These are phyloP conservation scores for Calliscelio sp. DNA, from an alignment of 2,888 invertebrate genomes.

Conservation along the genomic window DNA sequence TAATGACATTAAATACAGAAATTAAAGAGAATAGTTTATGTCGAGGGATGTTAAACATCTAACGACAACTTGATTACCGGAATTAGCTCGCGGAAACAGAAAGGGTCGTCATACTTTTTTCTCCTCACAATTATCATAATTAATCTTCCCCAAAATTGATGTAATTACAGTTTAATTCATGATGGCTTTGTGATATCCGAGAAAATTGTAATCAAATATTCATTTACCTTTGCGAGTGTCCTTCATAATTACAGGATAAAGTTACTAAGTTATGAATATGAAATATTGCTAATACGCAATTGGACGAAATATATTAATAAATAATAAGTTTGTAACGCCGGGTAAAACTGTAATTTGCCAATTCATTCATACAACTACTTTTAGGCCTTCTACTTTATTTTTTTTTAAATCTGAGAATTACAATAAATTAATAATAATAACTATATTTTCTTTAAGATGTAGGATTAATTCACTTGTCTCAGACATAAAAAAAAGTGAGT, in stretches of 20 bases:
- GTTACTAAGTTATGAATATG: conserved; percentile 37
- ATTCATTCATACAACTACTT: too few species aligned
- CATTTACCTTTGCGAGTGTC: conserved; percentile 27
- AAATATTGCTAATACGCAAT: conserved; percentile 19
- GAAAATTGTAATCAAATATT: conserved; percentile 17
- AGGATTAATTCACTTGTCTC: not conserved
- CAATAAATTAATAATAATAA: too few species aligned
- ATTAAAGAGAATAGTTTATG: conserved; percentile 39
- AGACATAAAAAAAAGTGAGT: not conserved
- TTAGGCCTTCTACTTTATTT: too few species aligned
- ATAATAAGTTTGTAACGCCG: too few species aligned
- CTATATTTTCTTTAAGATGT: not conserved
- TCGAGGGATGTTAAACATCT: conserved; percentile 12
- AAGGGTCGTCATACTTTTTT: conserved; percentile 11
- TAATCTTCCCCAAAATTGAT: conserved; percentile 8
- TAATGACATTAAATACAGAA: conserved; percentile 19
- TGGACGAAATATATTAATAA: conserved; percentile 12
- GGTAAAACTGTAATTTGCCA: too few species aligned
- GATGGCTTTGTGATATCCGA: not conserved
- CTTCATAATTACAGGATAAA: conserved; percentile 49
- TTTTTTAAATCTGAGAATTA: too few species aligned
- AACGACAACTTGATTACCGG: conserved; percentile 42
- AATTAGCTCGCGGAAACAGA: conserved; percentile 27
- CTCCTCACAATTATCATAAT: conserved; percentile 8
- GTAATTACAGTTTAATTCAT: conserved; percentile 32